Conservation (phyloP, 2,888 invertebrate species). For the Tipula vernalis region DNA sequence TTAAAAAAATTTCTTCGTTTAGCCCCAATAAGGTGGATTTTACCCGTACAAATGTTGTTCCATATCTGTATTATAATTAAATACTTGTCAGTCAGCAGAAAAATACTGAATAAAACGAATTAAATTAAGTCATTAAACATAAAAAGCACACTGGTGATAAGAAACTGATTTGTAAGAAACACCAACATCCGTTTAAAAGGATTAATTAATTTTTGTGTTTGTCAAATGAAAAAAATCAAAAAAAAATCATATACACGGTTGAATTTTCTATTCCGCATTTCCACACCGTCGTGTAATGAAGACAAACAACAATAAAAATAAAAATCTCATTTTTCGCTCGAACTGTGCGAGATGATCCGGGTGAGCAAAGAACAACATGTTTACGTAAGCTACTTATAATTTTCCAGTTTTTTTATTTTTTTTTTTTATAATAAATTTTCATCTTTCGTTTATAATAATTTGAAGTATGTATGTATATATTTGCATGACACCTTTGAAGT, state of each 20-base stretch:
- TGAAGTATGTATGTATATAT: neutral
- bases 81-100: neutral
- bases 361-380: neutral
- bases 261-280: neutral
- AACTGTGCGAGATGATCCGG: neutral
- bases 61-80: neutral
- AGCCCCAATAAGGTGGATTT: too few relatives aligned
- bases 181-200: neutral
- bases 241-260: neutral
- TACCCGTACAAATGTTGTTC: too few relatives aligned
- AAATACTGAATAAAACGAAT: neutral
- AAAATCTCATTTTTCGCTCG: neutral
- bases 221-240: neutral
- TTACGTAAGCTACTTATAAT: neutral
- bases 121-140: neutral
- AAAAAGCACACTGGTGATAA: neutral
- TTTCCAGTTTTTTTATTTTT: neutral
- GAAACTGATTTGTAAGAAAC: neutral
- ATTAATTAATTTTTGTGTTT: neutral
- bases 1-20: too few relatives aligned
- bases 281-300: neutral
- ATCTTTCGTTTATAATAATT: neutral
- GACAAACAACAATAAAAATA: neutral
- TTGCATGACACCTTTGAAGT: neutral
- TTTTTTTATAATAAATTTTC: neutral